phyloP scores from a whole-genome alignment of 92 coral and sea anemone genomes.

The Bergia sp. region DNA sequence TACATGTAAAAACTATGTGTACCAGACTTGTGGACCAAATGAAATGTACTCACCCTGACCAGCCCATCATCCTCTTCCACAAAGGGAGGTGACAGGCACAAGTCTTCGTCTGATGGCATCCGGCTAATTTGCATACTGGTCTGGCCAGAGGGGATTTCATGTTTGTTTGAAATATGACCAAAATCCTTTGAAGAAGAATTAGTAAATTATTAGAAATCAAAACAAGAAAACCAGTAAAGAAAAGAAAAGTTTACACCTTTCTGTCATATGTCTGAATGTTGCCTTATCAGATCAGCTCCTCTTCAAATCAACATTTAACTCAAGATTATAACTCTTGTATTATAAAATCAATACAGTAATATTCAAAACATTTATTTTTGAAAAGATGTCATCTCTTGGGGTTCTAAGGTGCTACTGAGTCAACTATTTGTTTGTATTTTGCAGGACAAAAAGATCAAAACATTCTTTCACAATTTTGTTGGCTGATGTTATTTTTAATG shows the following conservation, averaged over 20 bases:
- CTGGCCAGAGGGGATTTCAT: slow-evolving; percentile 81
- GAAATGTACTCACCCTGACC: slow-evolving; percentile 61
- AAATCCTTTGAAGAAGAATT: slow-evolving; percentile 65
- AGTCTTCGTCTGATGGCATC: slow-evolving; percentile 93
- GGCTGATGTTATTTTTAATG: too few relatives aligned
- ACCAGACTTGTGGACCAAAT: background rate
- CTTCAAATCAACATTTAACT: too few relatives aligned
- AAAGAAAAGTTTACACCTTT: background rate
- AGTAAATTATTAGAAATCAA: background rate
- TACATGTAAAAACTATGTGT: background rate
- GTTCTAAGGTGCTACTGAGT: too few relatives aligned
- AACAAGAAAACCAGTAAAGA: background rate
- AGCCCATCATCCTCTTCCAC: slow-evolving; percentile 94
- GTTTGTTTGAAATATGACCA: slow-evolving; percentile 83
- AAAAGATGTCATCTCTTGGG: too few relatives aligned
- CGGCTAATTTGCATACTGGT: slow-evolving; percentile 92
- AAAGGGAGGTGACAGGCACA: slow-evolving; percentile 97
- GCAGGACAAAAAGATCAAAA: too few relatives aligned
- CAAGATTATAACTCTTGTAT: too few relatives aligned
- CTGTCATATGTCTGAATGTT: background rate
- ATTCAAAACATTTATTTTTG: background rate
- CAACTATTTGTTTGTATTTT: too few relatives aligned
- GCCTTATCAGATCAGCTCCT: too few relatives aligned
- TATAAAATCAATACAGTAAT: too few relatives aligned
- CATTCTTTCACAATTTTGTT: too few relatives aligned